Conservation (phyloP, 2,888 invertebrate genomes). For the Cephus spinipes region DNA sequence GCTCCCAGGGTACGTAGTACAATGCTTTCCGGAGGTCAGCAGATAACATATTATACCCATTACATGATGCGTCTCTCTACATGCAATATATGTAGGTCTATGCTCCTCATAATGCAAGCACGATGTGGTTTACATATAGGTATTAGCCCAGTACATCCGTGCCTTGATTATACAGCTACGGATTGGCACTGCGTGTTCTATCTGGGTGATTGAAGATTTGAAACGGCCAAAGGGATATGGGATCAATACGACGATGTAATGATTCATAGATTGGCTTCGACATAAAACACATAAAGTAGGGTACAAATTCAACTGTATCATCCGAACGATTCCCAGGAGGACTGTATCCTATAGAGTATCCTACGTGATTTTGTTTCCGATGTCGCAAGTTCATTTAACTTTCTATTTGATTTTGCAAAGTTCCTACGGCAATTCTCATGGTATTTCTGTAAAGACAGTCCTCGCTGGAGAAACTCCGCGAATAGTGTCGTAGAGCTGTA, state of each 20-base stretch:
- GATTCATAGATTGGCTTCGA: not conserved
- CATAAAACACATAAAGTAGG: not conserved
- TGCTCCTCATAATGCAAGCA: not conserved
- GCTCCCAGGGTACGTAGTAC: constrained; percentile 24
- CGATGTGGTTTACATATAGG: not conserved
- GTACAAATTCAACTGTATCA: not conserved
- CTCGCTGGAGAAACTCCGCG: not conserved
- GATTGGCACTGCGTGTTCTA: not conserved
- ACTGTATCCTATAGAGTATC: not conserved
- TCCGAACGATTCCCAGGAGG: not conserved
- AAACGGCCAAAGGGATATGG: not conserved
- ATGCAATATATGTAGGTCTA: not conserved
- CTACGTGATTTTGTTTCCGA: not conserved
- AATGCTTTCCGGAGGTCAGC: constrained; percentile 25
- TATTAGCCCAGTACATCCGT: not conserved
- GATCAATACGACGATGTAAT: not conserved
- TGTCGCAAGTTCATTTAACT: not conserved
- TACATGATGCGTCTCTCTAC: constrained; percentile 27
- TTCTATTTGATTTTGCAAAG: not conserved
- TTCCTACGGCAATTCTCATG: not conserved
- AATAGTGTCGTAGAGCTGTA: constrained; percentile 1
- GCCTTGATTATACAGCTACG: constrained; percentile 2
- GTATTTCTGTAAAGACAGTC: not conserved
- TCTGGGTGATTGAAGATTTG: not conserved
- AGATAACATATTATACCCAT: constrained; percentile 31